Percentiles rank a stretch among this genome's conserved stretches.
Evolutionary conservation across 2,888 invertebrate genomes (phyloP).

Genomic region (Drosophila subsilvestris): DNA sequence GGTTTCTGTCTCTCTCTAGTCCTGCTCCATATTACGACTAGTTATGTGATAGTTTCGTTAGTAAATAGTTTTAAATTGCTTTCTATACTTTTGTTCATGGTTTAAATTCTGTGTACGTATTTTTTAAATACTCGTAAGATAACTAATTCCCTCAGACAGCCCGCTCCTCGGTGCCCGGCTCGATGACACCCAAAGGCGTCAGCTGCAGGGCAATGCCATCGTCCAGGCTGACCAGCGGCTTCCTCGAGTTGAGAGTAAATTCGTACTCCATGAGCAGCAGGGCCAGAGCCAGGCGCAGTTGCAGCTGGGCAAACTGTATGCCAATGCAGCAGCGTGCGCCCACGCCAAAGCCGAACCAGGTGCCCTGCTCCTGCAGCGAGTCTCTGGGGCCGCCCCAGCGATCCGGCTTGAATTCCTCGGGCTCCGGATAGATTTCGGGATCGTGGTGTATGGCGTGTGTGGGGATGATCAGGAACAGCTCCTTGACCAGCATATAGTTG

Average conservation of each 20-base stretch:
- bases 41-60: not conserved
- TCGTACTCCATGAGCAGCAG: slow-evolving; percentile 72
- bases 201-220: slow-evolving; percentile 75
- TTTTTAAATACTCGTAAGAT: not conserved
- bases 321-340: slow-evolving; percentile 84
- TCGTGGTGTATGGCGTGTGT: slow-evolving; percentile 87
- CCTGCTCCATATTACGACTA: not conserved
- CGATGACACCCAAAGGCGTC: slow-evolving; percentile 67
- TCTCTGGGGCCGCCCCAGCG: slow-evolving; percentile 86
- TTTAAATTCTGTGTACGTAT: slow-evolving; percentile 47
- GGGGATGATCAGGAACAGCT: slow-evolving; percentile 85
- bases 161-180: slow-evolving; percentile 64
- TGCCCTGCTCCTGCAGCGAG: slow-evolving; percentile 81
- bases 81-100: slow-evolving; percentile 45
- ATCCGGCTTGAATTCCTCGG: slow-evolving; percentile 87
- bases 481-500: slow-evolving; percentile 70
- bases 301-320: slow-evolving; percentile 80
- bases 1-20: not conserved
- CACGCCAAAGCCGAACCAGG: slow-evolving; percentile 84
- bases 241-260: slow-evolving; percentile 71
- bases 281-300: slow-evolving; percentile 73
- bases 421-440: slow-evolving; percentile 86
- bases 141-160: slow-evolving; percentile 39
- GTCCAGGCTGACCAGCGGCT: slow-evolving; percentile 64
- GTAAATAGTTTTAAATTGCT: slow-evolving; percentile 30